Evolutionary conservation across 2,797 vertebrate genomes (phyloP), one percentile per base, ranked within the genome.

Genomic region (Allobates femoralis): DNA sequence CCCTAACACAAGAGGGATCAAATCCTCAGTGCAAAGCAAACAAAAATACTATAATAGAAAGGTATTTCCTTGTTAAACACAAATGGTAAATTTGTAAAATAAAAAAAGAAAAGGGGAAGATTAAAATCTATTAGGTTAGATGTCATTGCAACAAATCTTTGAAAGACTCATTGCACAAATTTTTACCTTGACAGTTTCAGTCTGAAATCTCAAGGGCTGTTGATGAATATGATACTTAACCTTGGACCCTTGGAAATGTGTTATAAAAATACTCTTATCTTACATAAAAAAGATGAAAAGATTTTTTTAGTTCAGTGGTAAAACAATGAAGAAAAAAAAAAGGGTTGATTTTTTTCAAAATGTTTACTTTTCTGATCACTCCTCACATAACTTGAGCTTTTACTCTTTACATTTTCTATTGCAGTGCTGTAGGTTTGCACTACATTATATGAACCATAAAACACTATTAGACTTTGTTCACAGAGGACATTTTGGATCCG

Each of bases 191-290:
- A 77, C 5, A 55, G 5, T 23, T 26, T 66, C 12, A 32, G 16
- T 34, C 28, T 53, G 82, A 76, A 76, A 51, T 76, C 19, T n/a
- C 75, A 85, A 85, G 84, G 84, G 46, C 50, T 79, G 5, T 30
- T 69, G 76, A 79, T 58, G 34, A 28, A 79, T 41, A 79, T 37
- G 34, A 34, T 58, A 55, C n/a, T 60, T 85, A 32, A 60, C 67
- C 85, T 86, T 86, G 85, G 67, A 50, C 60, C n/a, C 34, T 26
- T 62, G 56, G 64, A 80, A 53, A 79, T 23, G 55, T 62, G 7
- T 28, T 86, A 32, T 80, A 53, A 53, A 80, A 85, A 86, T 28
- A 81, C 14, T 10, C 32, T 81, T 81, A 86, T 75, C 85, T 86
- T 69, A 41, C 60, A 41, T 15, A 46, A 46, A 26, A 81, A 82